Evolutionary conservation across 2,888 invertebrate genomes (phyloP).

Genomic region (Trichogramma evanescens): DNA sequence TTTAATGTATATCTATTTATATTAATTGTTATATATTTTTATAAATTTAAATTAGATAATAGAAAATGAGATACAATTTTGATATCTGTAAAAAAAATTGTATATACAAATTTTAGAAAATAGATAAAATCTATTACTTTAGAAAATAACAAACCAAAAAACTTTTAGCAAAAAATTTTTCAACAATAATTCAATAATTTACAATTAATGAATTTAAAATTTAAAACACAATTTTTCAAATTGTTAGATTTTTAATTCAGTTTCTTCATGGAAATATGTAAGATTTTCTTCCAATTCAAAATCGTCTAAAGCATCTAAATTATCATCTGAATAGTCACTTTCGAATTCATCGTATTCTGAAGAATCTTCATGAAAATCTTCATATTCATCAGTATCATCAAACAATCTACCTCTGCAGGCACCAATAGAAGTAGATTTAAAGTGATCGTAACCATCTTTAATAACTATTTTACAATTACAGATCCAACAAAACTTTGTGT

Average conservation of each 20-base stretch:
- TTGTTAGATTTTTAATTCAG: too few species aligned
- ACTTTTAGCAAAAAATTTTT: too few species aligned
- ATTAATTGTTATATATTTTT: conserved; percentile 3
- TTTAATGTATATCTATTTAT: background rate
- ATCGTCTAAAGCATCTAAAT: background rate
- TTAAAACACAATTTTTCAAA: too few species aligned
- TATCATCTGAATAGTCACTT: background rate
- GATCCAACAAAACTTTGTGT: conserved; percentile 31
- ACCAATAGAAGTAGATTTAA: background rate
- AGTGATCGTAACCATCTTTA: conserved; percentile 31
- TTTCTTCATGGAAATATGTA: too few species aligned
- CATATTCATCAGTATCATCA: conserved; percentile 15
- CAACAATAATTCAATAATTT: too few species aligned
- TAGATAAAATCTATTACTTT: too few species aligned
- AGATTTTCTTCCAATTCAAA: too few species aligned
- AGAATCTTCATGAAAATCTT: conserved; percentile 6
- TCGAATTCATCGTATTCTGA: conserved; percentile 3
- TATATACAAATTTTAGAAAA: background rate
- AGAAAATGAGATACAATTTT: background rate
- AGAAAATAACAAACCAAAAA: too few species aligned
- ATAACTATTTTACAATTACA: conserved; percentile 25
- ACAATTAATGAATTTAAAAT: too few species aligned
- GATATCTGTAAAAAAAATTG: background rate
- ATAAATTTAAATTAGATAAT: background rate
- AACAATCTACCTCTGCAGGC: conserved; percentile 29